Percentiles rank a stretch among this genome's conserved stretches.
These are phyloP conservation scores for Tetragonula carbonaria DNA, from an alignment of 2,888 invertebrate genomes.

Conservation along the genomic window DNA sequence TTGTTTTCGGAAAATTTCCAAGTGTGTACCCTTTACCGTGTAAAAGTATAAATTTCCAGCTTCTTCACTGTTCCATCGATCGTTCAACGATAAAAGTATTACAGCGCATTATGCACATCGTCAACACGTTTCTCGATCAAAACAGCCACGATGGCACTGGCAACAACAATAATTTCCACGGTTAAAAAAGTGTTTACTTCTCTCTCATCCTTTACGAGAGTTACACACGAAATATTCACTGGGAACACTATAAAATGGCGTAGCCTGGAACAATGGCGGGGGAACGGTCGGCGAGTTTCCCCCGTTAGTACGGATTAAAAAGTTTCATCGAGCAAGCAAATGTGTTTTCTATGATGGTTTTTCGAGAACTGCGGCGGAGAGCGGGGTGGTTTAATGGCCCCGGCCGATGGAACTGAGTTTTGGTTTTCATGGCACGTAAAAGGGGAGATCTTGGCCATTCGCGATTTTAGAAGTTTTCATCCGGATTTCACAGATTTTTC, in stretches of 20 bases:
- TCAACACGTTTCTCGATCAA: conserved; percentile 26
- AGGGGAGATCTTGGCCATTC: background rate
- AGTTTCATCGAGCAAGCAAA: background rate
- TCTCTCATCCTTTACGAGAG: background rate
- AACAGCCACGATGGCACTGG: conserved; percentile 1
- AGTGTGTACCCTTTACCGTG: background rate
- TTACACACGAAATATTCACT: conserved; percentile 19
- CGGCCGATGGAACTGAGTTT: background rate
- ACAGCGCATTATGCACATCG: background rate
- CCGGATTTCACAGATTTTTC: background rate
- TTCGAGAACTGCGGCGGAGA: background rate
- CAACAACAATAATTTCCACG: conserved; percentile 28
- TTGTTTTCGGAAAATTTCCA: background rate
- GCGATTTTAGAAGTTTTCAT: background rate
- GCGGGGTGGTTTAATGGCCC: background rate
- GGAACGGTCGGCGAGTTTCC: no score
- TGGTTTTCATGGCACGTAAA: background rate
- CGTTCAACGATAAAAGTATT: background rate
- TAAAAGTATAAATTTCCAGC: background rate
- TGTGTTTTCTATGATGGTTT: background rate
- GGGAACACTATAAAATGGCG: conserved; percentile 7
- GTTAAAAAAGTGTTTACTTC: background rate
- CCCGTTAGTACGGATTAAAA: background rate
- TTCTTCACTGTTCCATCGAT: background rate
- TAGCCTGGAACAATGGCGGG: background rate